Evolutionary conservation across 2,888 invertebrate genomes (phyloP).

Genomic region (Danaus chrysippus): DNA sequence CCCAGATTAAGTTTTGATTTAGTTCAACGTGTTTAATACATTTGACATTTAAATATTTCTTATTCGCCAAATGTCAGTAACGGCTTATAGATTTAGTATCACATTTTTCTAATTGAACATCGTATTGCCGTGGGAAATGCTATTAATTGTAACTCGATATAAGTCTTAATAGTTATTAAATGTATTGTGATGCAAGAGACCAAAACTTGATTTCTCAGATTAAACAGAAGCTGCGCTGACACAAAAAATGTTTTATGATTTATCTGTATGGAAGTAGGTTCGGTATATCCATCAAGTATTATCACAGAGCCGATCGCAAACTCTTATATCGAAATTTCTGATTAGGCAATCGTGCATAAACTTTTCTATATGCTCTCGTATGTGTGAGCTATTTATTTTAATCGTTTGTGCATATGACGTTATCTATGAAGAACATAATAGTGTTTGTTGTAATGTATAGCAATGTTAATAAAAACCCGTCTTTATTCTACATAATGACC

Average conservation of each 20-base stretch:
- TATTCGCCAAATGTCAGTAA: conserved; percentile 60
- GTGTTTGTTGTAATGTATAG: too few relatives aligned
- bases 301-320: conserved; percentile 33
- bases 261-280: conserved; percentile 32
- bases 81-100: conserved; percentile 50
- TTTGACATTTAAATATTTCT: conserved; percentile 48
- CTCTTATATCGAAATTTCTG: conserved; percentile 30
- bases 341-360: conserved; percentile 28
- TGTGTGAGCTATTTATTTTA: conserved; percentile 19
- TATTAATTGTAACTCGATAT: background rate
- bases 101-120: conserved; percentile 16
- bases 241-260: conserved; percentile 32
- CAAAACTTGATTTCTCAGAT: conserved; percentile 13
- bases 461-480: too few relatives aligned
- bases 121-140: conserved; percentile 29
- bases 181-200: background rate
- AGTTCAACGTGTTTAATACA: conserved; percentile 23
- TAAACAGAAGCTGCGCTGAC: conserved; percentile 17
- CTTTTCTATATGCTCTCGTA: conserved; percentile 20
- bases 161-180: background rate
- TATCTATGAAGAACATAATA: too few relatives aligned
- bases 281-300: conserved; percentile 34
- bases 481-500: too few relatives aligned
- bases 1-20: conserved; percentile 10
- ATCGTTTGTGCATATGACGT: background rate